These are phyloP conservation scores for Spialia ferax DNA, from an alignment of 2,888 invertebrate species.

Conservation along the genomic window DNA sequence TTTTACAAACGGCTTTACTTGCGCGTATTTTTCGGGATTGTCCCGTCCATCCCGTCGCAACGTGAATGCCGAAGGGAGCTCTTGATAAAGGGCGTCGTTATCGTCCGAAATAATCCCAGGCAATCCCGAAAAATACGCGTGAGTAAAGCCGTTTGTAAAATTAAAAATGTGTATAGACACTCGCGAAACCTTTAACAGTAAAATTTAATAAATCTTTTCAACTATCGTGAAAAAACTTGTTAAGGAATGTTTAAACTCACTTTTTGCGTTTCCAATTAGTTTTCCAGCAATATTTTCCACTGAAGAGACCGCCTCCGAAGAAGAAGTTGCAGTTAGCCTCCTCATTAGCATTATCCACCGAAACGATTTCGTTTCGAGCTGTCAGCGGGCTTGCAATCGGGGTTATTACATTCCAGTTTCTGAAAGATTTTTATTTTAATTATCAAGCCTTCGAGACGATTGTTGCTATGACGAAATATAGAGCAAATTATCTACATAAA, in stretches of 20 bases:
- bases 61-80: too few relatives aligned
- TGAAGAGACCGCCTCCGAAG: conserved; percentile 61
- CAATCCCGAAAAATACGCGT: too few relatives aligned
- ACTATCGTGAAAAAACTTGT: neutral
- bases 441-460: neutral
- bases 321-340: conserved; percentile 60
- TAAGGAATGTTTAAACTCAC: conserved; percentile 57
- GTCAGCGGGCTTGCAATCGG: conserved; percentile 58
- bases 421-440: conserved; percentile 44
- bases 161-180: too few relatives aligned
- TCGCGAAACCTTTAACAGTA: too few relatives aligned
- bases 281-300: conserved; percentile 71
- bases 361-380: conserved; percentile 45
- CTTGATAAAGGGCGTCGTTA: too few relatives aligned
- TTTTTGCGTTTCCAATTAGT: conserved; percentile 75
- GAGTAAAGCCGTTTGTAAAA: too few relatives aligned
- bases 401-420: conserved; percentile 67
- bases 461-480: neutral
- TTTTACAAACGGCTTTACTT: too few relatives aligned
- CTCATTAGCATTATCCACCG: conserved; percentile 46
- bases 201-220: too few relatives aligned
- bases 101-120: too few relatives aligned
- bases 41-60: too few relatives aligned
- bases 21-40: too few relatives aligned
- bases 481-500: too few relatives aligned